Percentiles rank a stretch among this genome's conserved stretches.
phyloP scores from a whole-genome alignment of 2,888 invertebrate species.

The Malachius bipustulatus region DNA sequence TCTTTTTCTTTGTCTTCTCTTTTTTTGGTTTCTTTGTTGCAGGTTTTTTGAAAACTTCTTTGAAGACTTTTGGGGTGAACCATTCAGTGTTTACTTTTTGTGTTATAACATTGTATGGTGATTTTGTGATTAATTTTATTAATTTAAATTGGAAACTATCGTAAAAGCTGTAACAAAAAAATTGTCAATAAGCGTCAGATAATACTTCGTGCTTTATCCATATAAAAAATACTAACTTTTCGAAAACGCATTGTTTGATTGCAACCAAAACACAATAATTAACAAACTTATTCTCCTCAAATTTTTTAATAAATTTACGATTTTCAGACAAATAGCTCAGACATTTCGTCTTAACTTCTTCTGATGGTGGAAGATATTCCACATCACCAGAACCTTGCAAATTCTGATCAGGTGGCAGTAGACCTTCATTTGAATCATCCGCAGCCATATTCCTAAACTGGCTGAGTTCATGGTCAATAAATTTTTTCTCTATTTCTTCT shows the following conservation, averaged over 20 bases:
- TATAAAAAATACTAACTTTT: conserved; percentile 33
- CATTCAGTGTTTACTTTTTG: conserved; percentile 31
- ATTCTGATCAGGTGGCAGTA: too few relatives aligned
- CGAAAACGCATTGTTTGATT: conserved; percentile 32
- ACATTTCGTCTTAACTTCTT: conserved; percentile 15
- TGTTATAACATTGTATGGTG: conserved; percentile 27
- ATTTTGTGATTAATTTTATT: conserved; percentile 27
- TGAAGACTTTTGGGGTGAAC: conserved; percentile 31
- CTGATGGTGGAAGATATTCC: too few relatives aligned
- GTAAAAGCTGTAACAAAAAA: conserved; percentile 28
- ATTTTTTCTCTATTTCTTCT: conserved; percentile 6
- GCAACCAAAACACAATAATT: conserved; percentile 30
- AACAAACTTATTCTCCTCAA: conserved; percentile 23
- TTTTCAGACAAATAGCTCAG: conserved; percentile 16
- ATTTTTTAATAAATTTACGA: conserved; percentile 16
- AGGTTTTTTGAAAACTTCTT: conserved; percentile 27
- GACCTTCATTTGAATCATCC: too few relatives aligned
- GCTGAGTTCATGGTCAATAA: too few relatives aligned
- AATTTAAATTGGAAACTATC: conserved; percentile 32
- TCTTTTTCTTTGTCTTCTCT: conserved; percentile 20
- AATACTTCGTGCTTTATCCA: too few relatives aligned
- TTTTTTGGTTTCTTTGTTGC: conserved; percentile 23
- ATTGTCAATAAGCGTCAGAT: conserved; percentile 6
- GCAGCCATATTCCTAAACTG: too few relatives aligned
- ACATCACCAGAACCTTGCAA: too few relatives aligned